Percentiles rank a stretch among this genome's conserved stretches.
Conservation (phyloP, 2,888 invertebrate species). For the Archips xylosteana region DNA sequence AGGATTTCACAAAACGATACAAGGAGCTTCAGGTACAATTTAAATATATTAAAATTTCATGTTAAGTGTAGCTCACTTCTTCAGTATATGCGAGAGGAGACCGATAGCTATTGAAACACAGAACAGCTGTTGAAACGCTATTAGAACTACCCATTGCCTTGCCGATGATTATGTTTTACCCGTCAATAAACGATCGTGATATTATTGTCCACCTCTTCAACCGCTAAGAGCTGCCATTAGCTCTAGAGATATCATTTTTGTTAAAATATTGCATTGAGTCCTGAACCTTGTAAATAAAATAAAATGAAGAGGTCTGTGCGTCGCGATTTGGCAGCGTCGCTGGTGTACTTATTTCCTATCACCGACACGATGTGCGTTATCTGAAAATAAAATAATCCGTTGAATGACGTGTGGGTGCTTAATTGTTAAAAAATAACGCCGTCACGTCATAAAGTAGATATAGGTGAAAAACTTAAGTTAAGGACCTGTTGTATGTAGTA, state of each 20-base stretch:
- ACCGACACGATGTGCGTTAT: slow-evolving; percentile 21
- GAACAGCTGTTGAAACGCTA: too few relatives aligned
- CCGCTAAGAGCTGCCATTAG: background rate
- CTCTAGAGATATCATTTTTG: background rate
- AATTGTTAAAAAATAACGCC: background rate
- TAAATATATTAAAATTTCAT: too few relatives aligned
- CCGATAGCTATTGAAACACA: too few relatives aligned
- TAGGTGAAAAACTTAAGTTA: too few relatives aligned
- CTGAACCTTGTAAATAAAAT: slow-evolving; percentile 14
- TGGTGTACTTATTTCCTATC: slow-evolving; percentile 26
- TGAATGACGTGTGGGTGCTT: background rate
- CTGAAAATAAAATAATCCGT: slow-evolving; percentile 15
- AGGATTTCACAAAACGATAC: too few relatives aligned
- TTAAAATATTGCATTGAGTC: slow-evolving; percentile 19
- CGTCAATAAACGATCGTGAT: background rate
- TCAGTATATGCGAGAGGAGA: too few relatives aligned
- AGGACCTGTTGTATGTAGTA: too few relatives aligned
- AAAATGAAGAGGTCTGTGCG: slow-evolving; percentile 15
- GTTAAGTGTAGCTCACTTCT: too few relatives aligned
- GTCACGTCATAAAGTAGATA: too few relatives aligned
- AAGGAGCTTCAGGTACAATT: too few relatives aligned
- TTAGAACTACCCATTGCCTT: background rate
- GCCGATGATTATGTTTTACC: background rate
- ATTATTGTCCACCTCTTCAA: background rate
- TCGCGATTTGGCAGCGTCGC: slow-evolving; percentile 1